These are phyloP conservation scores for Barnardius zonarius DNA, from an alignment of 2,113 vertebrate species.

Conservation along the genomic window DNA sequence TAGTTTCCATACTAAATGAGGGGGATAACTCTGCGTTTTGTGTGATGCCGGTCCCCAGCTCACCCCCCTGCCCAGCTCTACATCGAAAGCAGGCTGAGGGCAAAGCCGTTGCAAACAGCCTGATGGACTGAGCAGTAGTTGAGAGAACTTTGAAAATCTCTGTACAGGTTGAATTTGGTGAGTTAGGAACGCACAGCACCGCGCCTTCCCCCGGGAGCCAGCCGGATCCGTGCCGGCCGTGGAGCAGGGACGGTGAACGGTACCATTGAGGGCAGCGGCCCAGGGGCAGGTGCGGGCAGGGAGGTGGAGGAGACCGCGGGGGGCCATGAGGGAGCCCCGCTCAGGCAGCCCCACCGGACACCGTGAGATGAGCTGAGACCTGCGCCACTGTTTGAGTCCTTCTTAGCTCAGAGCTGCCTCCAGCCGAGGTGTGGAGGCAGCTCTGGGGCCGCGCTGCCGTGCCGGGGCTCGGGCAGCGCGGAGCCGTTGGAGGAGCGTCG, in stretches of 20 bases:
- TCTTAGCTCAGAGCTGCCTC: background rate
- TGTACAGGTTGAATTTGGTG: accelerated
- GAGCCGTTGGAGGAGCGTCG: too few species aligned
- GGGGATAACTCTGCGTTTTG: too few species aligned
- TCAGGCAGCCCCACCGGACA: background rate
- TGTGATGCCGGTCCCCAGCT: background rate
- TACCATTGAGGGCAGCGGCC: background rate
- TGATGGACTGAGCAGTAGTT: background rate
- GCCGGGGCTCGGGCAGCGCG: accelerated
- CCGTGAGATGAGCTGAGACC: accelerated
- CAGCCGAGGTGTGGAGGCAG: too few species aligned
- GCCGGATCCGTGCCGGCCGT: accelerated
- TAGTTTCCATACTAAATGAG: background rate
- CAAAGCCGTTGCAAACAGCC: background rate
- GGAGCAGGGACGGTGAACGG: background rate
- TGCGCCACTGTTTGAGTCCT: background rate
- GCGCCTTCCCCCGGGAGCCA: background rate
- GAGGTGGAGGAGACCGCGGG: background rate
- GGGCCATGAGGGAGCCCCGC: background rate
- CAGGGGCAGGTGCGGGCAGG: background rate
- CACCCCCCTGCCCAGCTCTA: background rate
- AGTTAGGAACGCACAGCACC: background rate
- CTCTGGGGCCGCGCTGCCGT: background rate
- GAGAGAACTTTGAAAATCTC: background rate
- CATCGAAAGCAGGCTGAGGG: background rate